phyloP scores from a whole-genome alignment of 2,113 vertebrate genomes.

The Mustela nigripes region DNA sequence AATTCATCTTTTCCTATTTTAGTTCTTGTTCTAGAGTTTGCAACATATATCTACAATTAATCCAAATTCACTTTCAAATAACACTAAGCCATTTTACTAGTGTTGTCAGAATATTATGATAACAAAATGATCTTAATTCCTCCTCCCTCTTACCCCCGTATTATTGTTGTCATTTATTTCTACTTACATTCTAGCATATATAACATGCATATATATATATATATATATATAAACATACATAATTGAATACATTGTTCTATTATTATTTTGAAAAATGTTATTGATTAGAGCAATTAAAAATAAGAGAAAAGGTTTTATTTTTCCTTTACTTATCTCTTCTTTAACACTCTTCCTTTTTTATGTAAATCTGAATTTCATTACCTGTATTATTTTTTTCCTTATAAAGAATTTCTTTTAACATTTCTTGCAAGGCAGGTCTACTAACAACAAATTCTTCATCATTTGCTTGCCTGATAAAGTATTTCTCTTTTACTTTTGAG shows the following conservation, averaged over 20 bases:
- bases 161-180: not conserved
- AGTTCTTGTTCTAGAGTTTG: not conserved
- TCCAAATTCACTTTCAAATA: not conserved
- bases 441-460: not conserved
- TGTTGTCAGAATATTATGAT: not conserved
- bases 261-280: not conserved
- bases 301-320: not conserved
- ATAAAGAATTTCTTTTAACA: not conserved
- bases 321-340: not conserved
- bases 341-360: not conserved
- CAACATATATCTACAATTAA: not conserved
- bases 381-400: not conserved
- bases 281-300: too few relatives aligned
- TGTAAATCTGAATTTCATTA: not conserved
- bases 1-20: not conserved
- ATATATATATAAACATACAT: not conserved
- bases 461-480: not conserved
- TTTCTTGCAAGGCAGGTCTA: not conserved
- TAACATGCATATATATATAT: not conserved
- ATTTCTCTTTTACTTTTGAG: not conserved
- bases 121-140: not conserved
- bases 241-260: not conserved
- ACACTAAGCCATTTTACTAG: not conserved
- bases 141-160: not conserved
- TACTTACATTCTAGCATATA: not conserved